phyloP scores from a whole-genome alignment of 64 coral and sea anemone species.

The Montipora efflorescens region DNA sequence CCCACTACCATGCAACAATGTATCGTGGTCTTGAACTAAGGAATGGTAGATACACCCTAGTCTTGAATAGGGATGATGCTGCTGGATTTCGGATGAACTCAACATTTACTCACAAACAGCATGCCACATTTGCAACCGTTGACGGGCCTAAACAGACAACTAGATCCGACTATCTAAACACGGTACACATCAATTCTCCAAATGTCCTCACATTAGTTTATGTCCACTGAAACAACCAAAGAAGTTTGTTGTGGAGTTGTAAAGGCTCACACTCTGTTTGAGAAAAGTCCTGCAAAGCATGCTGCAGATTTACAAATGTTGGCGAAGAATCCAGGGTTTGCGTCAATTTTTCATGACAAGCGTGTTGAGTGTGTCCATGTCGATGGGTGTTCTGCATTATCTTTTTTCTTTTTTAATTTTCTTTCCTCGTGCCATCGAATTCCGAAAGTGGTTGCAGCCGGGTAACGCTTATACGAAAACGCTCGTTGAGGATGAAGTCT shows the following conservation, averaged over 20 bases:
- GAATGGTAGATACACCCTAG: slow-evolving; percentile 2
- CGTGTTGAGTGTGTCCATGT: slow-evolving; percentile 71
- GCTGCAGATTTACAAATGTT: slow-evolving; percentile 78
- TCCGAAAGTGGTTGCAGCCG: too few relatives aligned
- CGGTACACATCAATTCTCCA: slow-evolving; percentile 20
- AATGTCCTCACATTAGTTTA: slow-evolving; percentile 40
- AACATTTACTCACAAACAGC: slow-evolving; percentile 16
- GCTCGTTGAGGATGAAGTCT: too few relatives aligned
- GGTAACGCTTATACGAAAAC: too few relatives aligned
- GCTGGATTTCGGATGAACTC: slow-evolving; percentile 15
- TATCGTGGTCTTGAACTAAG: slow-evolving; percentile 11
- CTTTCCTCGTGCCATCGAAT: too few relatives aligned
- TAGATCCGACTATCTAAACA: slow-evolving; percentile 21
- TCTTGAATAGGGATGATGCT: slow-evolving; percentile 33
- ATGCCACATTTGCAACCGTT: neutral
- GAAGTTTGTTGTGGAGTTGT: slow-evolving; percentile 64
- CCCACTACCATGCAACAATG: neutral
- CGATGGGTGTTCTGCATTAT: slow-evolving; percentile 58
- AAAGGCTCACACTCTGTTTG: slow-evolving; percentile 44
- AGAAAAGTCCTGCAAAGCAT: slow-evolving; percentile 74
- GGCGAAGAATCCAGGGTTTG: slow-evolving; percentile 47
- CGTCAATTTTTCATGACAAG: slow-evolving; percentile 50
- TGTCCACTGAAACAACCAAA: slow-evolving; percentile 5
- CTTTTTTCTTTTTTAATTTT: too few relatives aligned
- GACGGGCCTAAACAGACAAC: neutral